Evolutionary conservation across 2,888 invertebrate species (phyloP).

Genomic region (Drosophila kanekoi): DNA sequence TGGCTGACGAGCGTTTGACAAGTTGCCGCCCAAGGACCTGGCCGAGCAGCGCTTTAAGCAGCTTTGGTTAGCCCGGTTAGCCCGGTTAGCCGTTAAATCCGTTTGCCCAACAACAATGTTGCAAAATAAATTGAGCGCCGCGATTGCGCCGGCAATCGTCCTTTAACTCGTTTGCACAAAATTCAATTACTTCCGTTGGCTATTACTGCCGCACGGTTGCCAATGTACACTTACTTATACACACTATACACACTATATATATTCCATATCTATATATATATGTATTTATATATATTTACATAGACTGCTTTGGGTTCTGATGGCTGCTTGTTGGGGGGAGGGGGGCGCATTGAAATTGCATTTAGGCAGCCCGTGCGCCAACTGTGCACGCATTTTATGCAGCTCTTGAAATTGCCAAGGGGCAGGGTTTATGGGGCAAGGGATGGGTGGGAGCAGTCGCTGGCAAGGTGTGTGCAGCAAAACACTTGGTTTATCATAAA

Average conservation of each 20-base stretch:
- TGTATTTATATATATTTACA: constrained; percentile 16
- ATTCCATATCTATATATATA: constrained; percentile 21
- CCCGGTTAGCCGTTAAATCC: constrained; percentile 31
- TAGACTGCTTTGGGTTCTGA: constrained; percentile 10
- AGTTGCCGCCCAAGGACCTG: constrained; percentile 23
- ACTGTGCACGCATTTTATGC: constrained; percentile 77
- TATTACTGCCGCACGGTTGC: constrained; percentile 58
- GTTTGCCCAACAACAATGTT: constrained; percentile 59
- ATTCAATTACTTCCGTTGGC: constrained; percentile 80
- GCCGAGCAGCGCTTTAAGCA: constrained; percentile 21
- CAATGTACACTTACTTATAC: constrained; percentile 46
- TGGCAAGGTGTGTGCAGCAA: constrained; percentile 26
- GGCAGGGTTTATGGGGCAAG: neutral
- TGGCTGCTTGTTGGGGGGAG: too few species aligned
- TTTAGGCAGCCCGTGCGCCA: constrained; percentile 65
- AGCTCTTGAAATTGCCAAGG: constrained; percentile 42
- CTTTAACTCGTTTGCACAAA: constrained; percentile 69
- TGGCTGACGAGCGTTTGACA: constrained; percentile 39
- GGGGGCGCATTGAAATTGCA: constrained; percentile 65
- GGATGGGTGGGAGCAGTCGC: neutral
- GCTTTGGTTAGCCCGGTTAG: constrained; percentile 30
- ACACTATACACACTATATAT: constrained; percentile 4
- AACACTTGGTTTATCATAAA: constrained; percentile 7
- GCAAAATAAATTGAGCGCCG: constrained; percentile 69
- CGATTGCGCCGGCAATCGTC: constrained; percentile 69